Conservation (phyloP, 2,888 invertebrate genomes). For the Ypsolopha sequella region DNA sequence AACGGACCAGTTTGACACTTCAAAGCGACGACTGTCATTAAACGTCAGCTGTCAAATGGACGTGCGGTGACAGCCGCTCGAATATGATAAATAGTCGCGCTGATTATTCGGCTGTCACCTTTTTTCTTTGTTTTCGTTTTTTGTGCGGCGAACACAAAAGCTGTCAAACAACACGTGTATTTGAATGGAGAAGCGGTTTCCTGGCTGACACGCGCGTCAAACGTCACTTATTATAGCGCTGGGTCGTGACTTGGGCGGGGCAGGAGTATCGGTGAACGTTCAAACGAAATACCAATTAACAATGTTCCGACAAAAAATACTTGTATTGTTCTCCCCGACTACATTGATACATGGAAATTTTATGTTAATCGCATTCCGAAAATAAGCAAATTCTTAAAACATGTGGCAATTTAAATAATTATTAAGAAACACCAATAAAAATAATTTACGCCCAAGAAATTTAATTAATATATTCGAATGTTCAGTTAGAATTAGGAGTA, state of each 20-base stretch:
- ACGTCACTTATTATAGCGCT: background rate
- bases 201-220: slow-evolving; percentile 8
- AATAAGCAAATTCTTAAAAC: background rate
- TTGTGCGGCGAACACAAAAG: slow-evolving; percentile 25
- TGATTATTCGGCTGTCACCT: slow-evolving; percentile 34
- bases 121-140: slow-evolving; percentile 24
- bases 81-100: slow-evolving; percentile 49
- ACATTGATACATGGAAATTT: background rate
- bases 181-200: slow-evolving; percentile 7
- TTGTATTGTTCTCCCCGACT: background rate
- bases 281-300: background rate
- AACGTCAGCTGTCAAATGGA: slow-evolving; percentile 30
- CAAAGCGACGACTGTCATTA: slow-evolving; percentile 39
- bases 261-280: background rate
- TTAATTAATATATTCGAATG: background rate
- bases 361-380: background rate
- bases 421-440: slow-evolving; percentile 1
- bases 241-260: background rate
- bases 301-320: background rate
- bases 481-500: background rate
- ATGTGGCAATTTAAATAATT: background rate
- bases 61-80: slow-evolving; percentile 20
- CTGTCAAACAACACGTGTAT: slow-evolving; percentile 29
- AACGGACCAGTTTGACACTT: slow-evolving; percentile 41
- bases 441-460: background rate